Percentiles rank a stretch among this genome's conserved stretches.
These are phyloP conservation scores for Orgyia antiqua DNA, from an alignment of 2,888 invertebrate genomes.

Conservation along the genomic window DNA sequence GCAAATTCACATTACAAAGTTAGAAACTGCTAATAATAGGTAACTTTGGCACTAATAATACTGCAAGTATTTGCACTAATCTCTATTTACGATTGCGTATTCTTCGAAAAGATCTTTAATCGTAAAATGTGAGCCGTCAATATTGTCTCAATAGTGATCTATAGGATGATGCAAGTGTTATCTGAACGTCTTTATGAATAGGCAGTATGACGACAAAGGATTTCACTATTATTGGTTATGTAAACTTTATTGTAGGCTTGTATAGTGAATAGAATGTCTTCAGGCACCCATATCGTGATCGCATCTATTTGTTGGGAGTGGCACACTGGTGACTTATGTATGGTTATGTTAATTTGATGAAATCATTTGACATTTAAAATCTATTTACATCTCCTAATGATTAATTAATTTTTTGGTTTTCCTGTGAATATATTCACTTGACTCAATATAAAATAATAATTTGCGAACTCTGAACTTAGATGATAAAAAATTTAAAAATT, in stretches of 20 bases:
- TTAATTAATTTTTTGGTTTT: too few relatives aligned
- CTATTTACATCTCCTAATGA: too few relatives aligned
- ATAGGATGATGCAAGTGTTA: slow-evolving; percentile 39
- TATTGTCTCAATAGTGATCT: slow-evolving; percentile 28
- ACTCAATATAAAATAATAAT: too few relatives aligned
- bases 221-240: slow-evolving; percentile 57
- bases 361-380: slow-evolving; percentile 50
- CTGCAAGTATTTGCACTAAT: too few relatives aligned
- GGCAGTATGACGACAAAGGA: slow-evolving; percentile 62
- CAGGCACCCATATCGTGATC: slow-evolving; percentile 42
- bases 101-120: slow-evolving; percentile 9
- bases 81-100: slow-evolving; percentile 1
- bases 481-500: too few relatives aligned
- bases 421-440: too few relatives aligned
- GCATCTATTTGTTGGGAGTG: slow-evolving; percentile 49
- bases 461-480: too few relatives aligned
- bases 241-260: slow-evolving; percentile 48
- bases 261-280: slow-evolving; percentile 47
- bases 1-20: too few relatives aligned
- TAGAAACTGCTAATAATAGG: too few relatives aligned
- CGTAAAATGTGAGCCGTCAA: slow-evolving; percentile 20
- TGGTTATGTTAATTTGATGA: slow-evolving; percentile 52
- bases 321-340: slow-evolving; percentile 39
- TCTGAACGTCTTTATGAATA: slow-evolving; percentile 47
- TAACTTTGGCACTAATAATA: too few relatives aligned